phyloP scores from a whole-genome alignment of 2,888 invertebrate species.

The Eristalis tenax region DNA sequence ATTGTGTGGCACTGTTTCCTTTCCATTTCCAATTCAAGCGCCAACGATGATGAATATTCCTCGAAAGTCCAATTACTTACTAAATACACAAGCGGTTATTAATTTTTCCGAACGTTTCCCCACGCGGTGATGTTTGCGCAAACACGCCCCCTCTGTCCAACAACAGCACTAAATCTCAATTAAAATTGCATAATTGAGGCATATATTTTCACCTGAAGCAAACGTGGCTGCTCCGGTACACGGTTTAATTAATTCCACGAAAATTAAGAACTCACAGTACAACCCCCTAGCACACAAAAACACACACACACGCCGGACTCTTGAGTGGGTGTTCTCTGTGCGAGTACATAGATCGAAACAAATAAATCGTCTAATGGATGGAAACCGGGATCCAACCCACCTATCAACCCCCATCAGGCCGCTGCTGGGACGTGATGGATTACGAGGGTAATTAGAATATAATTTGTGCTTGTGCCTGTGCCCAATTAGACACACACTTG shows the following conservation, averaged over 20 bases:
- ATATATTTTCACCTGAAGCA: conserved; percentile 54
- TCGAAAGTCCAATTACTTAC: conserved; percentile 28
- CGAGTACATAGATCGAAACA: conserved; percentile 28
- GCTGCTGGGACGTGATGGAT: conserved; percentile 60
- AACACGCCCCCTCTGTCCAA: conserved; percentile 8
- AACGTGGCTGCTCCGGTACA: conserved; percentile 46
- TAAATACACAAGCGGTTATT: conserved; percentile 38
- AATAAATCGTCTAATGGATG: conserved; percentile 56
- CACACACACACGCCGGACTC: not conserved
- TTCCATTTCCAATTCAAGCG: not conserved
- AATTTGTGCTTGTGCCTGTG: conserved; percentile 50
- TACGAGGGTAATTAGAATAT: conserved; percentile 67
- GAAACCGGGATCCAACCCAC: conserved; percentile 61
- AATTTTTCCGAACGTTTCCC: conserved; percentile 23
- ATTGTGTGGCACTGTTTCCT: not conserved
- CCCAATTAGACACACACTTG: conserved; percentile 66
- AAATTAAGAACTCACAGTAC: conserved; percentile 51
- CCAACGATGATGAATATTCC: conserved; percentile 5
- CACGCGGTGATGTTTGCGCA: conserved; percentile 23
- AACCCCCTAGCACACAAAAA: not conserved
- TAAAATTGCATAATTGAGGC: conserved; percentile 64
- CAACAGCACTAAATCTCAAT: conserved; percentile 55
- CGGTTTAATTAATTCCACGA: conserved; percentile 58
- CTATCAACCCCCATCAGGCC: conserved; percentile 63
- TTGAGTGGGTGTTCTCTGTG: conserved; percentile 28